These are phyloP conservation scores for Drosophila persimilis DNA, from an alignment of 1,140 invertebrate species.

Conservation along the genomic window DNA sequence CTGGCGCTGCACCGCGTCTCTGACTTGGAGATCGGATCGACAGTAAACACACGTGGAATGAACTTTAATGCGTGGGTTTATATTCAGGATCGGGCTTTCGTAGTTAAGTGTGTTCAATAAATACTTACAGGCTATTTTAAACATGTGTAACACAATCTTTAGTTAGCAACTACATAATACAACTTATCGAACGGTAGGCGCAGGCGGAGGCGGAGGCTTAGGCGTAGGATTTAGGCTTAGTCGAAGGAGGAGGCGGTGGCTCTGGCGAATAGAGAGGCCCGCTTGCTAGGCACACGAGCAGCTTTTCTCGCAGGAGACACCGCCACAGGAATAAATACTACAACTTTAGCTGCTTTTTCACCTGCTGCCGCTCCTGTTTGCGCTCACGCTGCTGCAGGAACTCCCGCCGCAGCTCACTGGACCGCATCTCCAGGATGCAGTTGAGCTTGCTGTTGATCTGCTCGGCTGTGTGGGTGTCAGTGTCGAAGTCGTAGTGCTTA, in stretches of 20 bases:
- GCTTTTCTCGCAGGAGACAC: slow-evolving; percentile 19
- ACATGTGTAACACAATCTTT: slow-evolving; percentile 75
- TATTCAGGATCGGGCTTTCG: slow-evolving; percentile 41
- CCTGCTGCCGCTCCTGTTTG: slow-evolving; percentile 84
- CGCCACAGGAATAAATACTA: slow-evolving; percentile 78
- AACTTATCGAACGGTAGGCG: slow-evolving; percentile 52
- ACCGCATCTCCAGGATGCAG: slow-evolving; percentile 92
- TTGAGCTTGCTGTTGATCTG: slow-evolving; percentile 95
- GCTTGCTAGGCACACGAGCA: slow-evolving; percentile 50
- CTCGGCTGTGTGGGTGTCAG: slow-evolving; percentile 88
- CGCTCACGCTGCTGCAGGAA: slow-evolving; percentile 86
- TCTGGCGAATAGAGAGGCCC: slow-evolving; percentile 25
- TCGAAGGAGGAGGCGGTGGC: slow-evolving; percentile 20
- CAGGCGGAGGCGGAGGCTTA: slow-evolving; percentile 18
- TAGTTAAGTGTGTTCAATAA: slow-evolving; percentile 69
- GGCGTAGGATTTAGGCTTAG: slow-evolving; percentile 13
- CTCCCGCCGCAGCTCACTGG: slow-evolving; percentile 90
- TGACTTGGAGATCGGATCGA: slow-evolving; percentile 1
- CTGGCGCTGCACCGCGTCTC: neutral
- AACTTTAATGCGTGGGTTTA: slow-evolving; percentile 27
- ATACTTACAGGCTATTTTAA: slow-evolving; percentile 70
- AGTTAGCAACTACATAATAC: slow-evolving; percentile 75
- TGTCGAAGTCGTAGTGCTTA: slow-evolving; percentile 94
- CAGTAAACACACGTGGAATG: too few relatives aligned
- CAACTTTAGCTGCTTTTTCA: slow-evolving; percentile 77